Evolutionary conservation across 1,140 invertebrate species (phyloP), one percentile per base, ranked within the genome.

Genomic region (Caenorhabditis latens): DNA sequence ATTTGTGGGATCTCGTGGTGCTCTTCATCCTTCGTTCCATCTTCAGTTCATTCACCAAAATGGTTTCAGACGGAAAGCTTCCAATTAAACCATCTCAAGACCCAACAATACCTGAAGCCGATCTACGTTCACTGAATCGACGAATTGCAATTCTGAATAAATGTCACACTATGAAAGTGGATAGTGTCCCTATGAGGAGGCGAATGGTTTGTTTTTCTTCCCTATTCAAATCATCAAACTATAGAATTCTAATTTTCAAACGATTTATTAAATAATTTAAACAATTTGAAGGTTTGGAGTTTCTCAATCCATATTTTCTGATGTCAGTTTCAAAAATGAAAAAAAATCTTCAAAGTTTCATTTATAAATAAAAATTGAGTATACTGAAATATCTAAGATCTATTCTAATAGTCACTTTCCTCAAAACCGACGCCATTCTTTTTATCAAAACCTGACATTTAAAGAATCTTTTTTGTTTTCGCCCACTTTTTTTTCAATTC

Each of bases 141-240:
- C 61, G 87, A 71, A 75, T 88, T 55, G 87, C 43, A 7, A 63
- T 84, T 24, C 82, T 88, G 32, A 88, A 88, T 84, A 84, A 63
- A 88, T 88, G 87, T 88, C 85, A 57, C 50, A 88, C 67, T 55
- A 88, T 88, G 87, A 63, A 71, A 58, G 61, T 84, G 32, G 87
- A 88, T 53, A 84, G 57, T 61, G 87, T 88, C 3, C 53, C 86
- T 21, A 50, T 88, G 50, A 84, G 87, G 50, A 55, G 84, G 71
- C 71, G 71, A 55, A 75, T 85, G 46, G 86, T 85, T 19, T 63
- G 86, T 84, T 63, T 7, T 58, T 13, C 67, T 53, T 67, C 9
- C 84, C 82, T 55, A 16, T 24, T 40, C n/a, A 13, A n/a, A 7
- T 40, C 8, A 32, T 32, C 32, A 32, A 1, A 32, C 32, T 32